phyloP scores from a whole-genome alignment of 1,140 invertebrate species.

The Anastatus disparis region DNA sequence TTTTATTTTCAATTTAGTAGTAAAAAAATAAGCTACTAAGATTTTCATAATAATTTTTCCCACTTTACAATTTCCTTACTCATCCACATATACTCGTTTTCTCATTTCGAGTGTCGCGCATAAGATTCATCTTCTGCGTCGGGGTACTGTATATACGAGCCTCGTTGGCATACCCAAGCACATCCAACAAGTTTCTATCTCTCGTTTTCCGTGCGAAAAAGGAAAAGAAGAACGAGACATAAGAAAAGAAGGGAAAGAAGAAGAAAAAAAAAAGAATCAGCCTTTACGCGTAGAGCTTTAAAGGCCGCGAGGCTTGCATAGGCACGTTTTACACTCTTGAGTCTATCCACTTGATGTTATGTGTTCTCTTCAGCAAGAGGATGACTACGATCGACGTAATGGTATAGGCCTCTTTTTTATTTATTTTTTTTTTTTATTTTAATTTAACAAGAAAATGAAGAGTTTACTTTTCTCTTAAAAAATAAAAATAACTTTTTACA shows the following conservation, averaged over 20 bases:
- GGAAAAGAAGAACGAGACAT: constrained; percentile 4
- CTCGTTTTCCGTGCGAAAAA: constrained; percentile 17
- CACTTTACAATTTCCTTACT: no score
- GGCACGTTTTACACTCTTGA: background rate
- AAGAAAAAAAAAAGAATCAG: background rate
- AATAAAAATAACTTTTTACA: no score
- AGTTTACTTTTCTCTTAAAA: background rate
- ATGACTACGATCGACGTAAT: no score
- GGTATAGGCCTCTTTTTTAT: no score
- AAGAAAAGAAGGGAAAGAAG: constrained; percentile 24
- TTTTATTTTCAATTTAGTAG: no score
- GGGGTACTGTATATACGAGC: background rate
- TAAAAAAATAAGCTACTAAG: no score
- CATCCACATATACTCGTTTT: background rate
- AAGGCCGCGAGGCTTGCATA: background rate
- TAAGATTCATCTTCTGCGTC: no score
- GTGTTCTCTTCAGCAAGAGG: no score
- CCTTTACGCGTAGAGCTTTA: background rate
- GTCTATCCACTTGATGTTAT: background rate
- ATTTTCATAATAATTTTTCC: no score
- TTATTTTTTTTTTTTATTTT: no score
- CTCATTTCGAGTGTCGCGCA: constrained; percentile 27
- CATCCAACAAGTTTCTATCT: background rate
- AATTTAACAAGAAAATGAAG: no score
- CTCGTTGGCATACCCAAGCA: background rate